A percentile compares a stretch with the other conserved stretches of the same genome.
Conservation (phyloP, 2,113 vertebrate species). For the Perognathus longimembris region DNA sequence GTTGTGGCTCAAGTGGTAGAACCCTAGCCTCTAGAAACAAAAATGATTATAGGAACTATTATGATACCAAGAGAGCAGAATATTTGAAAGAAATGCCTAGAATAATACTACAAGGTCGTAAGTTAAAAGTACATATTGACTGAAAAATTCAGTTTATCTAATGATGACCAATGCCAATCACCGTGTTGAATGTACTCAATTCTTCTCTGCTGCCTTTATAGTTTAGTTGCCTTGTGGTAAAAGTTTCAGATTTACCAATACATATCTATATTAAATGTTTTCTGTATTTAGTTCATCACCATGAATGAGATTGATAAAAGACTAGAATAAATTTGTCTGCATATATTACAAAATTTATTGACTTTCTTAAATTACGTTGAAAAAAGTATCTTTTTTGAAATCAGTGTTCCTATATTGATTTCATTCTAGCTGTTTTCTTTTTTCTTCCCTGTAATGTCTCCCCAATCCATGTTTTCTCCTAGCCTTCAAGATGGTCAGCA, state of each 20-base stretch:
- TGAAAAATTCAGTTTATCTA: neutral
- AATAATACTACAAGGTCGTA: neutral
- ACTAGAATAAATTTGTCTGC: slow-evolving; percentile 11
- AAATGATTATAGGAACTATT: neutral
- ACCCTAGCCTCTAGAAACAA: too few relatives aligned
- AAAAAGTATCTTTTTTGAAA: slow-evolving; percentile 66
- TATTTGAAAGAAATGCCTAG: slow-evolving; percentile 30
- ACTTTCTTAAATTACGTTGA: slow-evolving; percentile 40
- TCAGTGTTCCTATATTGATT: slow-evolving; percentile 82
- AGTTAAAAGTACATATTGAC: neutral
- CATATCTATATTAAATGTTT: neutral
- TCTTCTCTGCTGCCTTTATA: slow-evolving; percentile 35
- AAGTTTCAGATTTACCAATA: slow-evolving; percentile 4
- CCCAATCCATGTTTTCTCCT: slow-evolving; percentile 89
- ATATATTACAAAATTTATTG: slow-evolving; percentile 61
- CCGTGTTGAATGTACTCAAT: neutral
- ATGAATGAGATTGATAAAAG: slow-evolving; percentile 19
- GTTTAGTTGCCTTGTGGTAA: slow-evolving; percentile 17
- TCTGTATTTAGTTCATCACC: neutral
- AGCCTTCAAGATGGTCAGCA: slow-evolving; percentile 99
- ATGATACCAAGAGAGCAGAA: slow-evolving; percentile 47
- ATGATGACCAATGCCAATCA: neutral
- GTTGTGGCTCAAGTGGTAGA: too few relatives aligned
- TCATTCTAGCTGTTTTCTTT: slow-evolving; percentile 83
- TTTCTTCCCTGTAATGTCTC: slow-evolving; percentile 87